Percentiles rank a stretch among this genome's conserved stretches.
phyloP scores from a whole-genome alignment of 2,113 vertebrate genomes.

The Microtus oregoni region DNA sequence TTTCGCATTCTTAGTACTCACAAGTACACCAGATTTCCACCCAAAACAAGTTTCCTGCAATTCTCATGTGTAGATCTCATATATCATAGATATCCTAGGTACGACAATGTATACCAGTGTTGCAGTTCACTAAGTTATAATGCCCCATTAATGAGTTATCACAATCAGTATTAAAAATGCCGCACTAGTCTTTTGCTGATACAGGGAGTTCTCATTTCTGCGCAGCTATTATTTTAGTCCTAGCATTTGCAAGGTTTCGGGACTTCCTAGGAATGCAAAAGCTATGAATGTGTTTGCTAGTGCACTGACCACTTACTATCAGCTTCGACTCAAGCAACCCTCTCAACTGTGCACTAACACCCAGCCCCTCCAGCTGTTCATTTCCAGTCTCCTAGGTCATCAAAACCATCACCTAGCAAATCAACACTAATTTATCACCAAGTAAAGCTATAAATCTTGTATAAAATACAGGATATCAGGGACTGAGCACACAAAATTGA shows the following conservation, averaged over 20 bases:
- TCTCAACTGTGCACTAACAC: slow-evolving; percentile 8
- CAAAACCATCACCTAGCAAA: neutral
- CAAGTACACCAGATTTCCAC: neutral
- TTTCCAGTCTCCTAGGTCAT: slow-evolving; percentile 23
- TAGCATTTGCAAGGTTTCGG: slow-evolving; percentile 26
- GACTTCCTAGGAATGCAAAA: slow-evolving; percentile 30
- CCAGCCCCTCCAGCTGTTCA: neutral
- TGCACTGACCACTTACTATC: neutral
- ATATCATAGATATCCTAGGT: neutral
- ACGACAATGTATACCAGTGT: neutral
- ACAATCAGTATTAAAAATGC: slow-evolving; percentile 24
- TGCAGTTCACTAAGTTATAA: neutral
- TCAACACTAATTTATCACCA: slow-evolving; percentile 40
- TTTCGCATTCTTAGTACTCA: slow-evolving; percentile 1
- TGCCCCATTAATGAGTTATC: slow-evolving; percentile 7
- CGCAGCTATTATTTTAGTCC: slow-evolving; percentile 20
- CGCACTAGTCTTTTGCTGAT: neutral
- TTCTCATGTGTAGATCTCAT: neutral
- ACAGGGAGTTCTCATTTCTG: neutral
- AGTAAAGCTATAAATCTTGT: slow-evolving; percentile 46
- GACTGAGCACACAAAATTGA: slow-evolving; percentile 33
- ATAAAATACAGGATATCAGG: slow-evolving; percentile 37
- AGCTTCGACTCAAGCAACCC: slow-evolving; percentile 25
- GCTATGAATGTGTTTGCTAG: slow-evolving; percentile 29
- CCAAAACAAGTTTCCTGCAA: neutral